A percentile compares a stretch with the other conserved stretches of the same genome.
These are phyloP conservation scores for Silurus lanzhouensis DNA, from an alignment of 2,797 vertebrate species.

Conservation along the genomic window DNA sequence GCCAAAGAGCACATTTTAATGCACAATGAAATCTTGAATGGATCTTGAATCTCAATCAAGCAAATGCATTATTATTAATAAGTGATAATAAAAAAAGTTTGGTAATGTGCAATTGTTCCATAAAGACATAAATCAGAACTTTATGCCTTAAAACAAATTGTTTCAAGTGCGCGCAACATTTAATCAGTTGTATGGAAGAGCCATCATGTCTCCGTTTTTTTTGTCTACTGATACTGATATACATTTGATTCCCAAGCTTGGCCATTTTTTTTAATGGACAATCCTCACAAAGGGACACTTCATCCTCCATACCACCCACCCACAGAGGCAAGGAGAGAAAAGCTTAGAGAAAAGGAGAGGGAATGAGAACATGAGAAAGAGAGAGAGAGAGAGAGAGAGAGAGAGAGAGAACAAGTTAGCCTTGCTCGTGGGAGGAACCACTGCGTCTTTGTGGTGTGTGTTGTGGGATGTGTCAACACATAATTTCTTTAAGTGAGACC, in stretches of 20 bases:
- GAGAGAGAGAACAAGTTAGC: slow-evolving; percentile 9
- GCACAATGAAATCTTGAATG: not conserved
- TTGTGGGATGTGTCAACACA: slow-evolving; percentile 44
- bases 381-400: not conserved
- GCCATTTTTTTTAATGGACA: not conserved
- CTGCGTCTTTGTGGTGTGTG: slow-evolving; percentile 36
- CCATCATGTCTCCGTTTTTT: not conserved
- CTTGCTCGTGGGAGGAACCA: slow-evolving; percentile 43
- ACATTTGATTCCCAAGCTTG: slow-evolving; percentile 4
- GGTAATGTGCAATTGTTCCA: not conserved
- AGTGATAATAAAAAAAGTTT: not conserved
- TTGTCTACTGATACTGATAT: slow-evolving; percentile 4
- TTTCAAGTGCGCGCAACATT: not conserved
- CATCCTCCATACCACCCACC: slow-evolving; percentile 31
- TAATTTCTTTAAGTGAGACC: slow-evolving; percentile 39
- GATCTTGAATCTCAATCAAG: not conserved
- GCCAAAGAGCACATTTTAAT: not conserved
- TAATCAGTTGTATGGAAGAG: not conserved
- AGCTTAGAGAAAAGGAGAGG: not conserved
- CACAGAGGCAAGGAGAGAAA: slow-evolving; percentile 17
- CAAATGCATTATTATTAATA: not conserved
- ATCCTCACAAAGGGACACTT: slow-evolving; percentile 29
- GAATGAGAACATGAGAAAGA: not conserved
- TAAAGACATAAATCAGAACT: not conserved
- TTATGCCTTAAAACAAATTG: not conserved